Evolutionary conservation across 1,140 invertebrate species (phyloP).

Genomic region (Hirudo medicinalis): DNA sequence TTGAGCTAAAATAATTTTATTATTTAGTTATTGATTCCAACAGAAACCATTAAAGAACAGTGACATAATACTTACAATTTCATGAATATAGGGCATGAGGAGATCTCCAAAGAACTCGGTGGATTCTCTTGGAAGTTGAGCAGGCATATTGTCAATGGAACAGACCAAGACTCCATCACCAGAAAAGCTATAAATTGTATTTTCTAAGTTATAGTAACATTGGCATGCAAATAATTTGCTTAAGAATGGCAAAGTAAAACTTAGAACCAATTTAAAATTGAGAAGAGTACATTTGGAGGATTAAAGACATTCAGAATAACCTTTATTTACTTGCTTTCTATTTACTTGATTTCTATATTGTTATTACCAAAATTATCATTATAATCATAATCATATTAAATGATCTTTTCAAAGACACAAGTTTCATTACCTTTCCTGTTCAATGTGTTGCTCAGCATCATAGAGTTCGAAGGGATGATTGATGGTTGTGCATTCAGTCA

Average conservation of each 20-base stretch:
- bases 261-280: not conserved
- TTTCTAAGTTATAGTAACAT: slow-evolving; percentile 10
- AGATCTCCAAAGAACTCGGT: slow-evolving; percentile 95
- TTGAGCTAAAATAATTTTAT: slow-evolving; percentile 47
- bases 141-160: slow-evolving; percentile 99
- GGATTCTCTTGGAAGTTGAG: slow-evolving; percentile 86
- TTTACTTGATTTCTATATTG: too few species aligned
- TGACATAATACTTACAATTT: slow-evolving; percentile 51
- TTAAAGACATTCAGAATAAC: not conserved
- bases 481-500: slow-evolving; percentile 99
- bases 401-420: too few species aligned
- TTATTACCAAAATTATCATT: too few species aligned
- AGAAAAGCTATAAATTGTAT: slow-evolving; percentile 57
- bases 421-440: slow-evolving; percentile 63
- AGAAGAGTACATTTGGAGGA: not conserved
- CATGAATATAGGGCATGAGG: slow-evolving; percentile 69
- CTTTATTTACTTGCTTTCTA: too few species aligned
- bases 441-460: slow-evolving; percentile 92
- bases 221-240: not conserved
- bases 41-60: not conserved
- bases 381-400: too few species aligned
- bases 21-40: not conserved
- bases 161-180: slow-evolving; percentile 93
- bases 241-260: not conserved
- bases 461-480: slow-evolving; percentile 97